Conservation (phyloP, 2,113 vertebrate species). For the Chrysemys picta region DNA sequence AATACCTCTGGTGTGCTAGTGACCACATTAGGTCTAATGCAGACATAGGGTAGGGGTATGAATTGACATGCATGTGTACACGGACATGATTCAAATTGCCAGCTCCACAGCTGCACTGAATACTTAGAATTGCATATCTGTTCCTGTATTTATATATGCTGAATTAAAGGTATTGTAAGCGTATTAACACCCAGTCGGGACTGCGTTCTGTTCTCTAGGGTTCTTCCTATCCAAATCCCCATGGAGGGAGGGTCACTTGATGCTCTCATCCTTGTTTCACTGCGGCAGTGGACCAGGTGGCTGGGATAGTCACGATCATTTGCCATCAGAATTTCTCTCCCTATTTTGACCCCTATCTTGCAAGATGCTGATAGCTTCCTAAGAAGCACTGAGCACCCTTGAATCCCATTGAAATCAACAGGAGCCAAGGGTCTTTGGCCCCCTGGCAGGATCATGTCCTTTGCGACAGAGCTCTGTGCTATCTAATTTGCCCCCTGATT, state of each 20-base stretch:
- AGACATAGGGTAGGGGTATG: background rate
- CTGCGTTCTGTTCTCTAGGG: background rate
- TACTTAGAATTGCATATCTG: background rate
- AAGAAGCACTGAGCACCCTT: background rate
- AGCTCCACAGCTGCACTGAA: background rate
- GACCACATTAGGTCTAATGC: background rate
- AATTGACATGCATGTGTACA: background rate
- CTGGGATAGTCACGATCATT: too few relatives aligned
- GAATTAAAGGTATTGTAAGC: background rate
- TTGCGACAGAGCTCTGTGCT: constrained; percentile 35
- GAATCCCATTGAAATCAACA: fast-evolving
- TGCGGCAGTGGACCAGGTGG: fast-evolving
- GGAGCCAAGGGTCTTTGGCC: background rate
- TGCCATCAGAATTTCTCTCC: background rate
- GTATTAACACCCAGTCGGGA: fast-evolving
- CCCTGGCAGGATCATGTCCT: background rate
- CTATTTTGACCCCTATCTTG: background rate
- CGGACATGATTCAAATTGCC: background rate
- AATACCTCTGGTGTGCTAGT: background rate
- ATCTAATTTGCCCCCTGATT: constrained; percentile 28
- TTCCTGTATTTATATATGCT: background rate
- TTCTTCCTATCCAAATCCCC: background rate
- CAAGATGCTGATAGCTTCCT: background rate
- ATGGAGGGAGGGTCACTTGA: background rate
- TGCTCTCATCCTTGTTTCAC: background rate